These are phyloP conservation scores for Rhyacophila brunnea DNA, from an alignment of 1,140 invertebrate species.

Conservation along the genomic window DNA sequence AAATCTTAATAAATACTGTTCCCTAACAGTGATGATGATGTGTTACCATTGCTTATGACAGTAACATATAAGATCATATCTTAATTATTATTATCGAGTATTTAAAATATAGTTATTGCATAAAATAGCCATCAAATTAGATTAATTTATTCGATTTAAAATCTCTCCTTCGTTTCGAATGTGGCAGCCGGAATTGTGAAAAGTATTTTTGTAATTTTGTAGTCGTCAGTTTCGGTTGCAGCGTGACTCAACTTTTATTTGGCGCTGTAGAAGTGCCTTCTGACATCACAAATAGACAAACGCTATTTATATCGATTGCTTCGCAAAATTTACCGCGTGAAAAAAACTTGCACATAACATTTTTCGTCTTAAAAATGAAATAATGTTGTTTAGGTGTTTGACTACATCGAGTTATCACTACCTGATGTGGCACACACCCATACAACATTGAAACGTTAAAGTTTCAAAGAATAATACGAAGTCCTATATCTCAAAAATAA, in stretches of 20 bases:
- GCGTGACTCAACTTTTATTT: too few relatives aligned
- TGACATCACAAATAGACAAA: too few relatives aligned
- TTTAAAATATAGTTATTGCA: conserved; percentile 1
- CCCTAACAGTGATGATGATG: background rate
- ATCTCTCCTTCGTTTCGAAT: background rate
- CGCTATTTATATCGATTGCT: too few relatives aligned
- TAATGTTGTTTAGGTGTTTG: conserved; percentile 35
- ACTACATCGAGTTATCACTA: conserved; percentile 23
- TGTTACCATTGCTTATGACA: background rate
- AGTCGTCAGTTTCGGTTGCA: too few relatives aligned
- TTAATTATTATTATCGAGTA: background rate
- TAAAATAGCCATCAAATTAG: conserved; percentile 10
- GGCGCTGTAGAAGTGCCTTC: too few relatives aligned
- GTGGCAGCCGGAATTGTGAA: too few relatives aligned
- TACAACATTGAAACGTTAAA: conserved; percentile 19
- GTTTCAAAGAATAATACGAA: too few relatives aligned
- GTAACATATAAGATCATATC: background rate
- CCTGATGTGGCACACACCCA: conserved; percentile 36
- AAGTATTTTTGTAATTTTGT: too few relatives aligned
- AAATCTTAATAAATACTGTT: background rate
- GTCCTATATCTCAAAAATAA: too few relatives aligned
- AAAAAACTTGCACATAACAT: conserved; percentile 1
- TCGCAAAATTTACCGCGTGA: conserved; percentile 7
- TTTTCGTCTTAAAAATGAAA: conserved; percentile 2
- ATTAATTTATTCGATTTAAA: conserved; percentile 1